Conservation (phyloP, 2,797 vertebrate species). For the Mormyrops attenuatus region DNA sequence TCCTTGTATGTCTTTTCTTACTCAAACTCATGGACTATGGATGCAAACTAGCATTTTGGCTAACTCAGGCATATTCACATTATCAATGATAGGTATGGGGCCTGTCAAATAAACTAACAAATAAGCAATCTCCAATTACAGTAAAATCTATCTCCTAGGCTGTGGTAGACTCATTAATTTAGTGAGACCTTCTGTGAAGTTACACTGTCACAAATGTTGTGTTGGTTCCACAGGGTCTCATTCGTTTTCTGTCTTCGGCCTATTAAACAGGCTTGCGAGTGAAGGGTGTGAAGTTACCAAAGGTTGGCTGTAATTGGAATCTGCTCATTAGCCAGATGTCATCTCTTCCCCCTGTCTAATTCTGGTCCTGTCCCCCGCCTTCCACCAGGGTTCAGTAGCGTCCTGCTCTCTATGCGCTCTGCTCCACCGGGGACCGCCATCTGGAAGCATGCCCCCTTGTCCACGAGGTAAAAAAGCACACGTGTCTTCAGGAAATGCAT, state of each 20-base stretch:
- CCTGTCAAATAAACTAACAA: not conserved
- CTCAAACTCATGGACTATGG: not conserved
- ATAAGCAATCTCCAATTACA: not conserved
- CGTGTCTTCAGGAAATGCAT: not conserved
- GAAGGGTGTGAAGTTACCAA: not conserved
- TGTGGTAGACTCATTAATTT: not conserved
- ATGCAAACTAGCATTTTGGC: not conserved
- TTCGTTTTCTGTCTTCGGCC: not conserved
- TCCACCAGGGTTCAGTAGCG: constrained; percentile 20
- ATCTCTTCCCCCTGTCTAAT: no score
- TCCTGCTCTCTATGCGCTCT: constrained; percentile 17
- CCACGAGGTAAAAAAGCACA: constrained; percentile 29
- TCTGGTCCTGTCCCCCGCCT: not conserved
- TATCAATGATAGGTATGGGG: not conserved
- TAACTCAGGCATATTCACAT: not conserved
- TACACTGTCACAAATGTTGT: not conserved
- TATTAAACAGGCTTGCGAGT: not conserved
- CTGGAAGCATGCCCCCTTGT: constrained; percentile 23
- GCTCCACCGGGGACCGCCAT: constrained; percentile 2
- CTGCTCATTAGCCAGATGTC: not conserved
- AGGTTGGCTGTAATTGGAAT: not conserved
- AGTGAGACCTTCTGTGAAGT: not conserved
- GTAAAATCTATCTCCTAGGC: not conserved
- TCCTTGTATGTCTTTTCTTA: not conserved
- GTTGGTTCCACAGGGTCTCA: not conserved